These are phyloP conservation scores for Odontamblyopus rebecca DNA, from an alignment of 2,797 vertebrate species.

Conservation along the genomic window DNA sequence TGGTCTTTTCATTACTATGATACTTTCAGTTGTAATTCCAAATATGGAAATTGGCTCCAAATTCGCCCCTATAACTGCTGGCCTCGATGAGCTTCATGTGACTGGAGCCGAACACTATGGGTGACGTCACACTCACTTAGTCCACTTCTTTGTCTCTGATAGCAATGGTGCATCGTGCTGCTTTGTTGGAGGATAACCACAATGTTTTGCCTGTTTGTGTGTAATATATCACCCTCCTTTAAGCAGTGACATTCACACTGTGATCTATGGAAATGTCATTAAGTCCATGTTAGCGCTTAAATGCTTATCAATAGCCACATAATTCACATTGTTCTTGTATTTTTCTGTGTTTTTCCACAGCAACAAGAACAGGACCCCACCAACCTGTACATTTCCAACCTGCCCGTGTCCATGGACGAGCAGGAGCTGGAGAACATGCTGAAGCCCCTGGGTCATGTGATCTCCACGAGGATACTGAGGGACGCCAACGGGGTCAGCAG, in stretches of 20 bases:
- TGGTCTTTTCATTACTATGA: no score
- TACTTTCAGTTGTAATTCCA: no score
- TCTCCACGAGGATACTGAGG: slow-evolving; percentile 97
- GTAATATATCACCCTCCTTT: neutral
- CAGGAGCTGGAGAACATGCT: slow-evolving; percentile 97
- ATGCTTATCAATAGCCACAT: neutral
- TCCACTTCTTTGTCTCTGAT: no score
- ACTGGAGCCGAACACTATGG: no score
- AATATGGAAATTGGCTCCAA: no score
- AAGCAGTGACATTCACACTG: neutral
- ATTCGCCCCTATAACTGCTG: no score
- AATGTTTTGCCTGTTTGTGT: neutral
- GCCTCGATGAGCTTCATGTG: no score
- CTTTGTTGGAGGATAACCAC: neutral
- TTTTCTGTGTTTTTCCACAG: slow-evolving; percentile 62
- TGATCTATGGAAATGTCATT: slow-evolving; percentile 28
- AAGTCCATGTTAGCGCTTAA: slow-evolving; percentile 12
- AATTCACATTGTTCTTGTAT: slow-evolving; percentile 8
- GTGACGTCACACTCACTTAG: no score
- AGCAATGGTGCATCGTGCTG: neutral
- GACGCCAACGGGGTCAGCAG: slow-evolving; percentile 96
- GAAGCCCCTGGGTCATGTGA: slow-evolving; percentile 97
- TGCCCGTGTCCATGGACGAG: slow-evolving; percentile 96
- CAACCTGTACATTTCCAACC: slow-evolving; percentile 98
- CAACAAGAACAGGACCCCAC: slow-evolving; percentile 99